Conservation (phyloP, 2,888 invertebrate genomes). For the Volucella inanis region DNA sequence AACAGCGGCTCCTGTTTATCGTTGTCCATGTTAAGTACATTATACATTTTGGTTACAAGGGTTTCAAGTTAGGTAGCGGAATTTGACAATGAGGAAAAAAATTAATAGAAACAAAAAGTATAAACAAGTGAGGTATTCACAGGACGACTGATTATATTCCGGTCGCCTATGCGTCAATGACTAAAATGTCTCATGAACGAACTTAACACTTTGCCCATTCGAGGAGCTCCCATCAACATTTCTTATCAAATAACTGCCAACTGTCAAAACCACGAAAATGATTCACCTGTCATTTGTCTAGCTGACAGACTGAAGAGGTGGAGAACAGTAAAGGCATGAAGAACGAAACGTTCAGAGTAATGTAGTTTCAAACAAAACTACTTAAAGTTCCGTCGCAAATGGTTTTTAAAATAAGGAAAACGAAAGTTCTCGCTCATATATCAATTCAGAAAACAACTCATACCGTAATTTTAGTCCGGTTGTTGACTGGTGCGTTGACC, state of each 20-base stretch:
- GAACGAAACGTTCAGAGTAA: neutral
- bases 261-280: slow-evolving; percentile 38
- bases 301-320: slow-evolving; percentile 14
- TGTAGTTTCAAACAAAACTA: too few relatives aligned
- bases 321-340: neutral
- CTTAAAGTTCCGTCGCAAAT: too few relatives aligned
- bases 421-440: too few relatives aligned
- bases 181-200: slow-evolving; percentile 58
- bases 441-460: too few relatives aligned
- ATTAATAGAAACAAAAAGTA: slow-evolving; percentile 13
- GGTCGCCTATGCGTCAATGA: slow-evolving; percentile 59
- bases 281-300: slow-evolving; percentile 30
- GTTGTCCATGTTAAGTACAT: slow-evolving; percentile 79
- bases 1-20: slow-evolving; percentile 78
- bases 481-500: too few relatives aligned
- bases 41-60: slow-evolving; percentile 78
- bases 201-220: slow-evolving; percentile 24
- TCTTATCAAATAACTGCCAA: slow-evolving; percentile 60
- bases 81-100: slow-evolving; percentile 8
- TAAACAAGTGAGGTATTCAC: slow-evolving; percentile 9
- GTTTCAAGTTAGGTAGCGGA: neutral
- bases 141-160: slow-evolving; percentile 16
- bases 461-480: too few relatives aligned
- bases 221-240: slow-evolving; percentile 22
- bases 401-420: too few relatives aligned